Evolutionary conservation across 2,888 invertebrate genomes (phyloP).

Genomic region (Hydriomena furcata): DNA sequence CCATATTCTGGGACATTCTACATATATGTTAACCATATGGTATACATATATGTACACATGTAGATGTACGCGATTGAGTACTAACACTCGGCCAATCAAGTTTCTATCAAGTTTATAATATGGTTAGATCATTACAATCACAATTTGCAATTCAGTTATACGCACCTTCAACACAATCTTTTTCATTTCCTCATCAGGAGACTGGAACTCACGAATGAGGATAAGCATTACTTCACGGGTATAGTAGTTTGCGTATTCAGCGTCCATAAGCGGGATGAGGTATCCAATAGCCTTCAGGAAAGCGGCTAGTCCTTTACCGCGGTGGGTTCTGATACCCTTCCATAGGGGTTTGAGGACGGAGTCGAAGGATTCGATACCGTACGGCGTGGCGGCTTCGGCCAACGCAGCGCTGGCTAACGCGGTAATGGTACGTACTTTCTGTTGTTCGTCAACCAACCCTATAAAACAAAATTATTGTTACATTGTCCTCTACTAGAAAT

Average conservation of each 20-base stretch:
- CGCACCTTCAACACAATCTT: constrained; percentile 98
- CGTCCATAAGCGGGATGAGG: constrained; percentile 99
- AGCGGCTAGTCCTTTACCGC: constrained; percentile 98
- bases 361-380: constrained; percentile 99
- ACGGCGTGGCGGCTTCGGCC: constrained; percentile 99
- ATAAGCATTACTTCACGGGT: constrained; percentile 99
- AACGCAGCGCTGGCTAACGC: constrained; percentile 98
- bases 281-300: constrained; percentile 99
- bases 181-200: constrained; percentile 99
- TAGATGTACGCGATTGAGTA: too few relatives aligned
- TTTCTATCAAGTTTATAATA: too few relatives aligned
- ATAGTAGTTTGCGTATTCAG: constrained; percentile 99
- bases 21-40: too few relatives aligned
- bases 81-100: too few relatives aligned
- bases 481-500: not conserved
- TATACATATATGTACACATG: too few relatives aligned
- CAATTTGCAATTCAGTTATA: not conserved
- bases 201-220: constrained; percentile 99
- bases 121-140: not conserved
- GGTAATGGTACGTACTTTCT: constrained; percentile 99
- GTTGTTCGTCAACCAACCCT: constrained; percentile 98
- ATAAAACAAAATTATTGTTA: constrained; percentile 18
- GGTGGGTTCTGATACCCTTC: constrained; percentile 97
- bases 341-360: constrained; percentile 99
- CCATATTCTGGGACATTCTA: too few relatives aligned